Evolutionary conservation across 2,797 vertebrate genomes (phyloP), one percentile per base, ranked within the genome.

Genomic region (Adrianichthys oophorus): DNA sequence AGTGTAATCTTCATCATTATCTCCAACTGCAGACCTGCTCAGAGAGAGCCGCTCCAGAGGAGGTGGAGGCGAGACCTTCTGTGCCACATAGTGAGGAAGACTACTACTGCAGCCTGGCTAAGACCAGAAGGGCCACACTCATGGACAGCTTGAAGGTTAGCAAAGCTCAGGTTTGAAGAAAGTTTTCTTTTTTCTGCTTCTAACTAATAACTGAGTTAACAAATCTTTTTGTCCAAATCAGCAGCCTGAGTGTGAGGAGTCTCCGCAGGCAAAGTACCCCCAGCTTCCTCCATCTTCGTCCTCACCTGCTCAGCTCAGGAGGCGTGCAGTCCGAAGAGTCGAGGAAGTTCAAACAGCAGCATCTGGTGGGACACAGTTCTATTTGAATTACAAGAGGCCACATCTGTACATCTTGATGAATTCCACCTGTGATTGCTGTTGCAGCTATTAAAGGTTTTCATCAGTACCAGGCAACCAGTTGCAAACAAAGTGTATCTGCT

Each of bases 61-160:
- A 76, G 21, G 72, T 76, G 62, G 80, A 67, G 68, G 70, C 76
- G 21, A 90, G 74, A 72, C 59, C 76, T 3, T 24, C 78, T 3
- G 79, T 84, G 62, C 83, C 81, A 44, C 37, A 51, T 63, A 78
- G 75, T 67, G 65, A 62, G 43, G 73, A 81, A 47, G 92, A 92
- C 62, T 93, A 92, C 80, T 93, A 92, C 88, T 76, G 78, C 51
- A 52, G 83, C 54, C 85, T 93, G 70, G 90, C 83, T 52, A 77
- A 76, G 72, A 59, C 76, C 54, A 82, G 80, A 65, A 48, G 62
- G 29, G 66, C 78, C 60, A 13, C 51, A 45, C 56, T 42, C 59
- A 93, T 92, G 92, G 88, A 92, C 55, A 88, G 79, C 68, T 82
- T 90, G 68, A 91, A 92, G 92, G 92, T 92, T 59, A 73, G 56